A percentile compares a stretch with the other conserved stretches of the same genome.
Conservation (phyloP, 2,888 invertebrate genomes). For the Lithophane socia region DNA sequence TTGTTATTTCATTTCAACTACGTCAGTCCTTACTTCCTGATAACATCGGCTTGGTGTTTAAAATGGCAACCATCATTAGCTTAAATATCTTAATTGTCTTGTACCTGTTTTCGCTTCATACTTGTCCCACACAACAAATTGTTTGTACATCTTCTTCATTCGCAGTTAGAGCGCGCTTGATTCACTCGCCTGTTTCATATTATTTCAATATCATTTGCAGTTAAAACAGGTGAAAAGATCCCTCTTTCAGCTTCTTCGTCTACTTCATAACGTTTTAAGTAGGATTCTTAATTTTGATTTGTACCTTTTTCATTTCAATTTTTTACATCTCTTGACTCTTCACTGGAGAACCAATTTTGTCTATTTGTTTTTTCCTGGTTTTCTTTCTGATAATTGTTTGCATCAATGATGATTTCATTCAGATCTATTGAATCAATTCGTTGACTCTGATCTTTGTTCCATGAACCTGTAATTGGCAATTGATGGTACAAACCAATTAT, state of each 20-base stretch:
- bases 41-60: neutral
- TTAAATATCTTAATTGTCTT: neutral
- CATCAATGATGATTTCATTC: constrained; percentile 15
- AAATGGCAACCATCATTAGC: neutral
- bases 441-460: constrained; percentile 10
- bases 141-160: constrained; percentile 63
- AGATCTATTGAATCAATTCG: constrained; percentile 19
- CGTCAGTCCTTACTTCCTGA: neutral
- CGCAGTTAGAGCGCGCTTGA: constrained; percentile 65
- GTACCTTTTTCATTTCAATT: neutral
- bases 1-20: neutral
- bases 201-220: constrained; percentile 55
- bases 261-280: neutral
- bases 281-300: neutral
- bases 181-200: constrained; percentile 57
- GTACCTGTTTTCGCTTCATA: neutral
- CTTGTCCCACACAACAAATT: constrained; percentile 54
- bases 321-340: neutral
- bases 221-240: constrained; percentile 36
- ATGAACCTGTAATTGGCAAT: constrained; percentile 34
- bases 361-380: neutral
- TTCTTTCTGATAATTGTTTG: constrained; percentile 1
- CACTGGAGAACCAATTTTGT: neutral
- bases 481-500: constrained; percentile 38
- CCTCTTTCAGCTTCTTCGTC: neutral